Base-by-base conservation (phyloP, 2,888 invertebrate genomes). In the Ariolimax columbianus region DNA sequence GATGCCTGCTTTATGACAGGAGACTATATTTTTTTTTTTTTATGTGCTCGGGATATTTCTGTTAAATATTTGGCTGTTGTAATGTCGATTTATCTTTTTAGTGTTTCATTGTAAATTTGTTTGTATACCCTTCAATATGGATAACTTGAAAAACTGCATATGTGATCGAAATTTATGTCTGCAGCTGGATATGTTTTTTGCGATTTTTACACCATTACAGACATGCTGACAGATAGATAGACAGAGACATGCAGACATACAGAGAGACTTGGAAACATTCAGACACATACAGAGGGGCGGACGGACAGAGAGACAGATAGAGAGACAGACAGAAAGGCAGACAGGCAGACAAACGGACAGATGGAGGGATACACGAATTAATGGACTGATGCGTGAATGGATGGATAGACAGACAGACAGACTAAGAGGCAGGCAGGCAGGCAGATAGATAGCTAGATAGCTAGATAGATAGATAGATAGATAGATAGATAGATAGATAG, bases 401-500 rank as follows among this genome's bases (percentile, higher is more conserved):
- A 59, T 59, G 23, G 59, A 59, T 59, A 59, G 59, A 59, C 23
- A 59, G 59, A 59, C 26, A 59, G 59, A 59, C 23, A 59, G 59
- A 59, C 26, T 17, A 23, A 59, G 9, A 59, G 59, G 23, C 23
- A 59, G 59, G 23, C 23, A 59, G 59, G 23, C 23, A 59, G 59
- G 23, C 23, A 59, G 59, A 59, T 59, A 59, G 59, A 59, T 59
- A 59, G 59, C 9, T 59, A 59, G 59, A 59, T 59, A 59, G 59
- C 9, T 59, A 59, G 59, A 59, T 59, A 59, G 59, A 59, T 59
- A 59, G 59, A 59, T 59, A 59, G 59, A 59, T 59, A 59, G 59
- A 59, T 59, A 59, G 59, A 59, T 59, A 59, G 59, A 59, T 59
- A 59, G 59, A 59, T 59, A 59, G 59, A 59, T 59, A 59, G 59